These are phyloP conservation scores for Caretta caretta DNA, from an alignment of 2,113 vertebrate species.

Conservation along the genomic window DNA sequence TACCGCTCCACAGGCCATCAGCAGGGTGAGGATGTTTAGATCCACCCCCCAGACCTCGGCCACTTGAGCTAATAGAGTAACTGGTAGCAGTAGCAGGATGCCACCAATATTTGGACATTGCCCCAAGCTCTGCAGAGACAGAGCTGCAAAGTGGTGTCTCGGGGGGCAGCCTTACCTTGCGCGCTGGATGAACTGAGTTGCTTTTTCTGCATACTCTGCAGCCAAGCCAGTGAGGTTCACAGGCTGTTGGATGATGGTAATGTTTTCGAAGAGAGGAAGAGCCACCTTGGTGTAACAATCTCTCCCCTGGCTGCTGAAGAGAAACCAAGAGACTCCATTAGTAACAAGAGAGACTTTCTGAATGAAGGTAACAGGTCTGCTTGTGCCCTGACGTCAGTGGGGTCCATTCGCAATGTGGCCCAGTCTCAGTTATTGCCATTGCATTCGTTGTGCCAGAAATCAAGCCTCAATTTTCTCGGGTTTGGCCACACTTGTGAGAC, in stretches of 20 bases:
- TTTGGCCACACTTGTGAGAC: not conserved
- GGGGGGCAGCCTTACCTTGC: constrained; percentile 82
- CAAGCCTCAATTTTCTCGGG: not conserved
- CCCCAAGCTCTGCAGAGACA: not conserved
- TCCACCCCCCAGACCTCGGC: not conserved
- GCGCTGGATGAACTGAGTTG: constrained; percentile 79
- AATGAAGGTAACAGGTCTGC: fast-evolving
- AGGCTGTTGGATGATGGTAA: constrained; percentile 89
- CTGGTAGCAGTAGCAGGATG: not conserved
- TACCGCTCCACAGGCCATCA: not conserved
- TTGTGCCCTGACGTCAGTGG: not conserved
- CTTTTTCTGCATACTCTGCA: constrained; percentile 80
- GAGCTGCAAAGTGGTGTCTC: not conserved
- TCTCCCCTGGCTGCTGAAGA: constrained; percentile 35
- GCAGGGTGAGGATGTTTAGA: not conserved
- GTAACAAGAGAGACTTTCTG: fast-evolving
- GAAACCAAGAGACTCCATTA: fast-evolving
- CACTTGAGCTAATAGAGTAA: not conserved
- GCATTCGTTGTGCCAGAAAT: not conserved
- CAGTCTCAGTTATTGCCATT: not conserved
- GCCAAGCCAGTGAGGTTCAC: constrained; percentile 86
- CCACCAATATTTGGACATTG: not conserved
- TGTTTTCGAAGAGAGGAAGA: constrained; percentile 92
- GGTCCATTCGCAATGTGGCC: not conserved
- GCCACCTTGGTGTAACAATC: constrained; percentile 85